Conservation (phyloP, 2,797 vertebrate species). For the Falco columbarius region DNA sequence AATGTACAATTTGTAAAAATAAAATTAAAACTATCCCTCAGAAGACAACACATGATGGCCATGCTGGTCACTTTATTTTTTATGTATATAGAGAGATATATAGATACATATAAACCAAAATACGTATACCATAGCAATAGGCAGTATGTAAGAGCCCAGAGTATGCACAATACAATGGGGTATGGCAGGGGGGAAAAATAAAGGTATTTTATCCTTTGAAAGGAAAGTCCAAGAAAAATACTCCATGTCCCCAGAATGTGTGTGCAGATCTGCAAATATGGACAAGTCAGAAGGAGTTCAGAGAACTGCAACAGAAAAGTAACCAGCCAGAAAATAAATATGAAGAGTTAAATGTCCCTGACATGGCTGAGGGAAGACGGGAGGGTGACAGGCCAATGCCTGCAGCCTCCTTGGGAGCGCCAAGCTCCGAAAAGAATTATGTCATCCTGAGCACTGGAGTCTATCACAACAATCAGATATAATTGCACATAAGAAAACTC, state of each 20-base stretch:
- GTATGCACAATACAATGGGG: neutral
- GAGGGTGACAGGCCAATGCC: neutral
- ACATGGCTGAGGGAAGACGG: neutral
- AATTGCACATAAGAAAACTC: neutral
- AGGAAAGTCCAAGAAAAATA: neutral
- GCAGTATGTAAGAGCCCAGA: neutral
- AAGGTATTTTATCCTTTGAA: neutral
- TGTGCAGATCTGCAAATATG: neutral
- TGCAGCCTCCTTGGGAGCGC: neutral
- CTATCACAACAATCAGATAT: neutral
- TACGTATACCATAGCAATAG: neutral
- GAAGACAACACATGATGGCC: neutral
- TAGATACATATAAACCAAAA: neutral
- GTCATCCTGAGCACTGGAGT: neutral
- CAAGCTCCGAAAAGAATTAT: slow-evolving; percentile 3
- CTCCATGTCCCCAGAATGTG: neutral
- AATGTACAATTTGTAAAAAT: neutral
- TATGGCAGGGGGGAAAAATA: neutral
- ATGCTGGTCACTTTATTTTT: neutral
- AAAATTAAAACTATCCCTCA: neutral
- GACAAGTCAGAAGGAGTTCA: neutral
- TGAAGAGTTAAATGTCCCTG: neutral
- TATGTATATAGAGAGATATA: neutral
- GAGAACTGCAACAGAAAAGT: neutral
- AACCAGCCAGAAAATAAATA: neutral